Evolutionary conservation across 2,797 vertebrate genomes (phyloP), one percentile per base, ranked within the genome.

Genomic region (Danio tinwini): DNA sequence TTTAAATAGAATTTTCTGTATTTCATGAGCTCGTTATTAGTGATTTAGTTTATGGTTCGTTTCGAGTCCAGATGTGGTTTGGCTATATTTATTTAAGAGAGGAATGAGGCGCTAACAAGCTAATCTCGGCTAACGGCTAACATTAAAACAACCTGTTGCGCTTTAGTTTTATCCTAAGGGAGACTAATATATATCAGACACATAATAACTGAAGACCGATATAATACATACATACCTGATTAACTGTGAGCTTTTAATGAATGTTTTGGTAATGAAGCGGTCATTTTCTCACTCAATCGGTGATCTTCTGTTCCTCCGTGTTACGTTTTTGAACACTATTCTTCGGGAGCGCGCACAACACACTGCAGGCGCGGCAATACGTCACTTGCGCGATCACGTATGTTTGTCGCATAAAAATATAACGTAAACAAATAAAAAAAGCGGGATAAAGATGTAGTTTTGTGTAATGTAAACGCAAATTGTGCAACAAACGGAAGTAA

Each of bases 71-170:
- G 12, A 21, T 59, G 14, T 61, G 29, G 40, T 69, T 70, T 37
- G 6, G 39, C 67, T 29, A 37, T 47, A 58, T 44, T 37, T 13
- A 56, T 40, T 12, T 14, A 53, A 42, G 17, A 21, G 37, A 42
- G 13, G 64, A 37, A 52, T 52, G 16, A 16, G 29, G 10, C 7
- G 63, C 29, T 52, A 75, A 68, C 19, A 68, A 17, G 72, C 71
- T 56, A 71, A 74, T 65, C 55, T 58, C 3, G 17, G 58, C 74
- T 78, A 85, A 59, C 39, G 56, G 74, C 76, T 82, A 85, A 56
- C 70, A 21, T 55, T 21, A 59, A 52, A 13, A 42, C 61, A 65
- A 92, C 90, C 85, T 92, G 91, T 93, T 92, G 89, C 65, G 42
- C 52, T 61, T 1, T 6, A 0, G 37, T 65, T 19, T 59, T 3